phyloP scores from a whole-genome alignment of 2,797 vertebrate species.

The Hirundo rustica region DNA sequence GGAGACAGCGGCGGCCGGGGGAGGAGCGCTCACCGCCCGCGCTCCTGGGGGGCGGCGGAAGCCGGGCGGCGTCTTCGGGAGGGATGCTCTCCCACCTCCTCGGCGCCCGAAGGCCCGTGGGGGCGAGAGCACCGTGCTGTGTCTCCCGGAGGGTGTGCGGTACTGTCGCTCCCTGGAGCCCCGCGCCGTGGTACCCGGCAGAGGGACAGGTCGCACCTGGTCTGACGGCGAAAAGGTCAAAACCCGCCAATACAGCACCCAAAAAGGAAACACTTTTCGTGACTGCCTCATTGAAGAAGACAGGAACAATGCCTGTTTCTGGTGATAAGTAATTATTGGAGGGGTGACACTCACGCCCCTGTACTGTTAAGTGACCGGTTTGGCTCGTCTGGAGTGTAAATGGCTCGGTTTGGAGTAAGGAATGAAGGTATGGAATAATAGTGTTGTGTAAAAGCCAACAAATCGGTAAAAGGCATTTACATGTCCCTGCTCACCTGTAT shows the following conservation, averaged over 20 bases:
- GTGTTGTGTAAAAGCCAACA: not conserved
- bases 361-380: fast-evolving
- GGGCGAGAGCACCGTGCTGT: fast-evolving
- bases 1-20: not conserved
- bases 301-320: not conserved
- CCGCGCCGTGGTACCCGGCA: not conserved
- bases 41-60: not conserved
- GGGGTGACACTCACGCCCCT: not conserved
- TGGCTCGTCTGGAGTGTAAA: no score
- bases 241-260: not conserved
- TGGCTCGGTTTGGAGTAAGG: not conserved
- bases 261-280: not conserved
- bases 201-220: no score
- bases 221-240: no score
- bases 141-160: fast-evolving
- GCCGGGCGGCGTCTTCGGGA: not conserved
- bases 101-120: not conserved
- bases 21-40: not conserved
- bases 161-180: no score
- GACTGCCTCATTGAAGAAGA: not conserved
- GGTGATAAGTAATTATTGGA: not conserved
- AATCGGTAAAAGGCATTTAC: not conserved
- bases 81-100: not conserved
- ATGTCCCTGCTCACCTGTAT: fast-evolving
- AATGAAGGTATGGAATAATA: no score